Base-by-base conservation (phyloP, 2,888 invertebrate species). In the Philereme transversata region DNA sequence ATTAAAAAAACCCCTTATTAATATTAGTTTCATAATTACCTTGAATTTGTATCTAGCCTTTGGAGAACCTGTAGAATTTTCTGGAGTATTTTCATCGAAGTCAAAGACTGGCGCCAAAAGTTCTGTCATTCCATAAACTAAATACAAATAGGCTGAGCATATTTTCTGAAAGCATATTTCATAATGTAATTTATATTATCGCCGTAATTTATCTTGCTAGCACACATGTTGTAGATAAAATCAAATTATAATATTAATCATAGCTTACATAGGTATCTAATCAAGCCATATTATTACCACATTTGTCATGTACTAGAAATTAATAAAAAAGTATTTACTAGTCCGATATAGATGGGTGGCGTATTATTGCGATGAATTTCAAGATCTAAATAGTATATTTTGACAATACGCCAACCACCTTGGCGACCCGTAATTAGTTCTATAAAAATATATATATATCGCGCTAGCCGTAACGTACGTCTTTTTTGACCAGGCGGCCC, bases 91-190 rank as follows among this genome's bases (percentile, higher is more conserved):
- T 1, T 64, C 64, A 11, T 61, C 58, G 51, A 68, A 83, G 34
- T 79, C 61, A 65, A 83, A 82, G 4, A 78, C 72, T 3, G 81
- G 80, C 22, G 71, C 73, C 41, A 82, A 62, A 4, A 83, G 69
- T 57, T 82, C 82, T 0, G 81, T 81, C 82, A 83, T 82, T 22
- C 82, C 77, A 52, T 81, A 83, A 3, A 73, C 74, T 51, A 79
- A 49, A 47, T 71, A 78, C 5, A 82, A 51, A 48, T 71, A 76
- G 0, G 77, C 76, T 4, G 48, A 47, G 51, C 75, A 76, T 55
- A 70, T 69, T 60, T 57, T 61, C 81, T 81, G 64, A 56, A 74
- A 77, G n/a, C 63, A 62, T 49, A 43, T 40, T 40, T 4, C 7
- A 40, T 40, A 40, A 40, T 6, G 7, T 40, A 0, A 40, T 40